Conservation (phyloP, 1,140 invertebrate species). For the Lethrus apterus region DNA sequence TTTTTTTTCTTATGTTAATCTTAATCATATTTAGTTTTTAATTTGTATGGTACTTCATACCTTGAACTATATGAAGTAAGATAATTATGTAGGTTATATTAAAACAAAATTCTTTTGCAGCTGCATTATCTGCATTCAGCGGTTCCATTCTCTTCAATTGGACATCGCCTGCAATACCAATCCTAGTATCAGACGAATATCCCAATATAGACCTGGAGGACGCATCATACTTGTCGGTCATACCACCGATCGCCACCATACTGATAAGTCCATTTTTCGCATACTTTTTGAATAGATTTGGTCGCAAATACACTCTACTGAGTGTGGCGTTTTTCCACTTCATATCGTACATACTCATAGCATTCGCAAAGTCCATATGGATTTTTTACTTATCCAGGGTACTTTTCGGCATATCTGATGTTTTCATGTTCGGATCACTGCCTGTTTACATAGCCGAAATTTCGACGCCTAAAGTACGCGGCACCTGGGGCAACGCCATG, state of each 20-base stretch:
- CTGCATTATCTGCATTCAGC: conserved; percentile 1
- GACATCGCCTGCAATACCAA: conserved; percentile 17
- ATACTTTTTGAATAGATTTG: conserved; percentile 5
- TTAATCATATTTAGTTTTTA: no score
- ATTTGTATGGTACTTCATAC: no score
- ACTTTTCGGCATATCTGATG: conserved; percentile 9
- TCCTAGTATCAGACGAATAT: conserved; percentile 14
- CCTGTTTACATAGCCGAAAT: conserved; percentile 63
- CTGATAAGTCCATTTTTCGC: conserved; percentile 4
- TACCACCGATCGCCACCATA: conserved; percentile 11
- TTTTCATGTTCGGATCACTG: conserved; percentile 25
- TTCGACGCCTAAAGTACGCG: conserved; percentile 58
- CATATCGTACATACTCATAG: not conserved
- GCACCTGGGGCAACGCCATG: conserved; percentile 38
- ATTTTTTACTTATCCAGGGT: conserved; percentile 9
- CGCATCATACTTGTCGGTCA: conserved; percentile 15
- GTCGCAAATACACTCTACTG: conserved; percentile 5
- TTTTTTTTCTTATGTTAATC: no score
- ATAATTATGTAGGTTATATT: no score
- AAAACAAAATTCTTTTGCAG: no score
- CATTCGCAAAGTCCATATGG: not conserved
- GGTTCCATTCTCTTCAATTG: conserved; percentile 10
- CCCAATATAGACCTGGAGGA: conserved; percentile 13
- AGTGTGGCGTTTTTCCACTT: not conserved
- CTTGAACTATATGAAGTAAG: no score